A percentile compares a stretch with the other conserved stretches of the same genome.
phyloP scores from a whole-genome alignment of 2,113 vertebrate species.

The Megaceryle torquata region DNA sequence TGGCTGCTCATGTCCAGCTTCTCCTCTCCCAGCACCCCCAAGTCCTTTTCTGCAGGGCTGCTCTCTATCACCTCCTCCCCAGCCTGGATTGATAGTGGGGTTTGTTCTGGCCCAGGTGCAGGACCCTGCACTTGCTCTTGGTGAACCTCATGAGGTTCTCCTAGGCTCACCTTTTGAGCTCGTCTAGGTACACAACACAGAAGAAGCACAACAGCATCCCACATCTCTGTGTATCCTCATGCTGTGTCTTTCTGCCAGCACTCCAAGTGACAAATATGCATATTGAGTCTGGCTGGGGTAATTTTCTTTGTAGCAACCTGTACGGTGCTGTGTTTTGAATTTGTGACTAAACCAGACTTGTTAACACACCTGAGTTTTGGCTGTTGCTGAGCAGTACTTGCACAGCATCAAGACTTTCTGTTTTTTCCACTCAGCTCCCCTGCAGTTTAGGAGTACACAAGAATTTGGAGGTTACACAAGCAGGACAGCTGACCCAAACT shows the following conservation, averaged over 20 bases:
- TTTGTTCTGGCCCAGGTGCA: too few species aligned
- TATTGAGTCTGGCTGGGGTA: not conserved
- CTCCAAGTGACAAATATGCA: not conserved
- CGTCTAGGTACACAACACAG: too few species aligned
- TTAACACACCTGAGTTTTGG: not conserved
- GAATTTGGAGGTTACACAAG: not conserved
- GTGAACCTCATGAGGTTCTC: too few species aligned
- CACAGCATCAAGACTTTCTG: not conserved
- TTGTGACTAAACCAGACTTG: not conserved
- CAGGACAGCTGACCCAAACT: not conserved
- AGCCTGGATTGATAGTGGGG: too few species aligned
- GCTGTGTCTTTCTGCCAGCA: not conserved
- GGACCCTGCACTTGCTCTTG: too few species aligned
- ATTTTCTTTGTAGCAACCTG: not conserved
- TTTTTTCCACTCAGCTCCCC: not conserved
- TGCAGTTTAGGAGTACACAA: not conserved
- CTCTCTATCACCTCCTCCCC: too few species aligned
- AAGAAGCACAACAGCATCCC: not conserved
- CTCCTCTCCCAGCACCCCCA: too few species aligned
- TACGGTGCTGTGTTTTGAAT: not conserved
- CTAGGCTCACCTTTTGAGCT: too few species aligned
- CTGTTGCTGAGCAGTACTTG: not conserved
- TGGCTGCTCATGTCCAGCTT: too few species aligned
- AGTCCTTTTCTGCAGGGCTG: too few species aligned
- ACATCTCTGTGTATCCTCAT: not conserved